These are phyloP conservation scores for Octomys mimax DNA, from an alignment of 2,797 vertebrate genomes.

Conservation along the genomic window DNA sequence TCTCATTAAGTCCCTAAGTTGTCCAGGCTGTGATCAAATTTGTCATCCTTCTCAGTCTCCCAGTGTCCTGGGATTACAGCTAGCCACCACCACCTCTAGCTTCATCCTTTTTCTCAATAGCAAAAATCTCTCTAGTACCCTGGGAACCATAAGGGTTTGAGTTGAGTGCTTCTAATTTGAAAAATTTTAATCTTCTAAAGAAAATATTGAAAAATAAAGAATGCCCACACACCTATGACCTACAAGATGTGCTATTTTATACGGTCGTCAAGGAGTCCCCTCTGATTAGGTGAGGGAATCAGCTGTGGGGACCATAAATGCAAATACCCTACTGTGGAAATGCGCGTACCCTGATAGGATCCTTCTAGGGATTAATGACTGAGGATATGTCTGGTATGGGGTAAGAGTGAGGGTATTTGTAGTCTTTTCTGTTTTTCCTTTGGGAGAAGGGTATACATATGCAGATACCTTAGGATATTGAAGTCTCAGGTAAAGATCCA, in stretches of 20 bases:
- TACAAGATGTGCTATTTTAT: constrained; percentile 7
- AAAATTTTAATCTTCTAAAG: neutral
- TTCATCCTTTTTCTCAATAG: neutral
- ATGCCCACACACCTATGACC: neutral
- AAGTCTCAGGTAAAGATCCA: neutral
- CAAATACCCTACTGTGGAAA: neutral
- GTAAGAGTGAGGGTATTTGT: neutral
- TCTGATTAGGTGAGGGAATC: neutral
- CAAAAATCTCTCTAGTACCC: neutral
- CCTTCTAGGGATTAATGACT: neutral
- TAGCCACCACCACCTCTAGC: neutral
- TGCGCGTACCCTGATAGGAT: neutral
- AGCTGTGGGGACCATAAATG: neutral
- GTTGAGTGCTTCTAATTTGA: neutral
- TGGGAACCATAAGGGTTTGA: constrained; percentile 22
- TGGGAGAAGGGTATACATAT: neutral
- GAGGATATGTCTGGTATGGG: too few species aligned
- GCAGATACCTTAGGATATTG: neutral
- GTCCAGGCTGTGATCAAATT: neutral
- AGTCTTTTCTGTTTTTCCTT: constrained; percentile 22
- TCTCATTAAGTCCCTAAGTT: neutral
- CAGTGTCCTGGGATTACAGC: neutral
- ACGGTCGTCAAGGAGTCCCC: neutral
- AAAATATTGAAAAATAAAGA: neutral
- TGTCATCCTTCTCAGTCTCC: neutral